Conservation (phyloP, 2,113 vertebrate genomes). For the Mystacornis crossleyi region DNA sequence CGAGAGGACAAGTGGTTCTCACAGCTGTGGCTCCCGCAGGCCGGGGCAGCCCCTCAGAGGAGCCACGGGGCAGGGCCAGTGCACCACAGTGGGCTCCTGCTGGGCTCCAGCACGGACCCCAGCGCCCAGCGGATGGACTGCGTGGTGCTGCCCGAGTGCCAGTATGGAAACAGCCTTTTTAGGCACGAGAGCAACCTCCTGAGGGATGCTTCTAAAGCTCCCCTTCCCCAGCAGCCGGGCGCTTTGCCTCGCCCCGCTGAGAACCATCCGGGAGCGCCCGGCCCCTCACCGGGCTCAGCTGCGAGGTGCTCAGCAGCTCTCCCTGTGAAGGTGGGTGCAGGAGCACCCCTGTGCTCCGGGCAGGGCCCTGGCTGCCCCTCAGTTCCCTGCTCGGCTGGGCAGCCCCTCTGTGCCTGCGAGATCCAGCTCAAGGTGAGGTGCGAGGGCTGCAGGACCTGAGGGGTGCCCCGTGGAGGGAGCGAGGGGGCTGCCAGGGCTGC, state of each 20-base stretch:
- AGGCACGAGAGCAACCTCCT: background rate
- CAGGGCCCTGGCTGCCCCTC: background rate
- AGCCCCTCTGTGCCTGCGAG: constrained; percentile 45
- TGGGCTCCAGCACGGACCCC: background rate
- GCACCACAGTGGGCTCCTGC: background rate
- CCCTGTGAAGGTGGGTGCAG: background rate
- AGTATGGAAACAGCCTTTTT: background rate
- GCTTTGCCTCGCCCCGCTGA: background rate
- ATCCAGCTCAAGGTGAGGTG: constrained; percentile 26
- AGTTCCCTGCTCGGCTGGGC: background rate
- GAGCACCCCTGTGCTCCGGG: background rate
- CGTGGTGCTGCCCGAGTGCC: background rate
- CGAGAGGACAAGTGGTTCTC: background rate
- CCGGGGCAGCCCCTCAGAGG: background rate
- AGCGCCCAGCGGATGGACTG: background rate
- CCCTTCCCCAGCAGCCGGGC: background rate
- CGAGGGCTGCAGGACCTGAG: background rate
- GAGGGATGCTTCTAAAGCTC: background rate
- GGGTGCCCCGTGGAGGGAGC: fast-evolving
- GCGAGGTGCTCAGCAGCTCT: background rate
- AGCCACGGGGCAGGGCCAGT: background rate
- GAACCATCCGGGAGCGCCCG: constrained; percentile 1
- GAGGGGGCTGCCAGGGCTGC: background rate
- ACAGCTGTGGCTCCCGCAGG: background rate
- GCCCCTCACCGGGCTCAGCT: background rate